Percentiles rank a stretch among this genome's conserved stretches.
phyloP scores from a whole-genome alignment of 2,113 vertebrate species.

The Heterochromis multidens region DNA sequence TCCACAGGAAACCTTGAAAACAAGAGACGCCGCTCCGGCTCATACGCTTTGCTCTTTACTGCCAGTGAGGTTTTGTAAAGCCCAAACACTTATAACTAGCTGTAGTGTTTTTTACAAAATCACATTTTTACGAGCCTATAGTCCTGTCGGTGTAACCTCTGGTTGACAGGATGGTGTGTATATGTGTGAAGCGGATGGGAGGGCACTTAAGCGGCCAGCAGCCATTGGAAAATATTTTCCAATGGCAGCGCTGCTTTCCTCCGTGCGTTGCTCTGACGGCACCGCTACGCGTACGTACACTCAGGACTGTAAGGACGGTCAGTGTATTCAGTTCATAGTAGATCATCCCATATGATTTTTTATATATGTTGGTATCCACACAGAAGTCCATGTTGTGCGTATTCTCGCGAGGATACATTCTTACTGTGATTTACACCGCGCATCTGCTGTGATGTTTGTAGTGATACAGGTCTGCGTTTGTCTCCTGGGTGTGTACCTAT shows the following conservation, averaged over 20 bases:
- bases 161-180: constrained; percentile 39
- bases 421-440: neutral
- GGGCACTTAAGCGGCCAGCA: constrained; percentile 1
- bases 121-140: constrained; percentile 35
- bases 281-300: neutral
- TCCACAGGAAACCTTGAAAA: constrained; percentile 2
- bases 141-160: constrained; percentile 35
- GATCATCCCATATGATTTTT: neutral
- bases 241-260: constrained; percentile 39
- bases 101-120: neutral
- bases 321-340: neutral
- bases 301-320: neutral
- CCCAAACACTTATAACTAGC: neutral
- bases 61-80: neutral
- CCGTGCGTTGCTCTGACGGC: constrained; percentile 61
- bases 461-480: neutral
- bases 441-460: neutral
- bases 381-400: neutral
- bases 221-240: constrained; percentile 35
- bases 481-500: neutral
- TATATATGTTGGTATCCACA: neutral
- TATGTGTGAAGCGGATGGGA: constrained; percentile 37
- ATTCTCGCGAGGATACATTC: neutral
- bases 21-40: neutral
- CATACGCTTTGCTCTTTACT: neutral